A percentile compares a stretch with the other conserved stretches of the same genome.
Conservation (phyloP, 2,888 invertebrate genomes). For the Siphonodentalium dalli region DNA sequence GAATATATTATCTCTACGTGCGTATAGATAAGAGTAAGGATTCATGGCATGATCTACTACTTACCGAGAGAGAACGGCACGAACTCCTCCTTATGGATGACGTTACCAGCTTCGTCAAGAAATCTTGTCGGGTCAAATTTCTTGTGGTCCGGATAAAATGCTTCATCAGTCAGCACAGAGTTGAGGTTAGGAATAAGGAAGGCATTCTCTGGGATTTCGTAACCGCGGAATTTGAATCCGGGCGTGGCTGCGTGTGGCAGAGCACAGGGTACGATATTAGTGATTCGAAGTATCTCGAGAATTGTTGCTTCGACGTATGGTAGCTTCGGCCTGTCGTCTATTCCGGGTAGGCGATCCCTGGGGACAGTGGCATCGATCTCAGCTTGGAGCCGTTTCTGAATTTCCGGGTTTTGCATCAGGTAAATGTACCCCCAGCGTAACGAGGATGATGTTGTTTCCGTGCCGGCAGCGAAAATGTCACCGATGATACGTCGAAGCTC, state of each 20-base stretch:
- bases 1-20: too few species aligned
- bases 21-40: too few species aligned
- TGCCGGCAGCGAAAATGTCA: too few species aligned
- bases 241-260: conserved; percentile 7
- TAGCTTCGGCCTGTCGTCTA: conserved; percentile 5
- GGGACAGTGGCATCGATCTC: too few species aligned
- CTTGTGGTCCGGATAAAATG: conserved; percentile 4
- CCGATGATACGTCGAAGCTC: too few species aligned
- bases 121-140: conserved; percentile 18
- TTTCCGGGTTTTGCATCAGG: too few species aligned
- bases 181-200: conserved; percentile 11
- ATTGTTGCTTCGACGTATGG: conserved; percentile 16
- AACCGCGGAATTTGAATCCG: conserved; percentile 5
- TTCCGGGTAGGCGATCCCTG: too few species aligned
- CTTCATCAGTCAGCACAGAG: conserved; percentile 11
- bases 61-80: conserved; percentile 17
- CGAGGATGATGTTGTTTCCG: too few species aligned
- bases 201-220: conserved; percentile 9
- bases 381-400: too few species aligned
- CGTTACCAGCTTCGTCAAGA: conserved; percentile 6
- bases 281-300: conserved; percentile 10
- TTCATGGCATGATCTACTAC: too few species aligned
- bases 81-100: conserved; percentile 4
- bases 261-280: conserved; percentile 13
- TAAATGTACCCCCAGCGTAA: too few species aligned